Conservation (phyloP, 2,113 vertebrate genomes). For the Salvator merianae region DNA sequence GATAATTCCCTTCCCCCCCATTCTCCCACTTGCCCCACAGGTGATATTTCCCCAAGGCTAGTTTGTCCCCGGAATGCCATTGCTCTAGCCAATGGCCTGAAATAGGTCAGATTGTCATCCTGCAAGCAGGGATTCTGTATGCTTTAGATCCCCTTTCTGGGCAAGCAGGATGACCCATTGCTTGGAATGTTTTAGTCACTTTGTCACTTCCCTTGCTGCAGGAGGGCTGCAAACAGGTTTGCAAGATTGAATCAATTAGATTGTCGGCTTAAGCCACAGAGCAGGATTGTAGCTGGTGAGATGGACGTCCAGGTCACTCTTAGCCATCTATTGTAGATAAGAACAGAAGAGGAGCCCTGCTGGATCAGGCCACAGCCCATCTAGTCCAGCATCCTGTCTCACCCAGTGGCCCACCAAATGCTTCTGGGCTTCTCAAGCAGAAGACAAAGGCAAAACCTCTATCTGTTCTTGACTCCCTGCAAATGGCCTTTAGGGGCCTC, state of each 20-base stretch:
- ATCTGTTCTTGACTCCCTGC: too few relatives aligned
- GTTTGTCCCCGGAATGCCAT: conserved; percentile 53
- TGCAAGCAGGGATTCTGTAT: not conserved
- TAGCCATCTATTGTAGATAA: too few relatives aligned
- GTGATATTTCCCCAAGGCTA: conserved; percentile 59
- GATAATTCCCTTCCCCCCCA: conserved; percentile 10
- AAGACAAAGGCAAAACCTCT: too few relatives aligned
- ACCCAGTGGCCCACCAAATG: too few relatives aligned
- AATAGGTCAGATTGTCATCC: not conserved
- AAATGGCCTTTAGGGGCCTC: too few relatives aligned
- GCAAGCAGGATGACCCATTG: not conserved
- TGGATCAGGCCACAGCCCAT: too few relatives aligned
- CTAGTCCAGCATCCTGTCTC: too few relatives aligned
- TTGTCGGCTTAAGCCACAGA: not conserved
- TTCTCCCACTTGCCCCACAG: conserved; percentile 43
- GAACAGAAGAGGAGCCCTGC: too few relatives aligned
- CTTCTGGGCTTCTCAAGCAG: too few relatives aligned
- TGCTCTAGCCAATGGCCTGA: conserved; percentile 29
- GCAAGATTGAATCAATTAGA: not conserved
- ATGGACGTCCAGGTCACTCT: too few relatives aligned
- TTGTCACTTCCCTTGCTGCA: not conserved
- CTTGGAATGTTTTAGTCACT: not conserved
- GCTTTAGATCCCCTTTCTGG: not conserved
- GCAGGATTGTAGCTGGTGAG: too few relatives aligned
- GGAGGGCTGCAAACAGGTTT: not conserved